Evolutionary conservation across 2,888 invertebrate genomes (phyloP), one percentile per base, ranked within the genome.

Genomic region (Chloroclysta siterata): DNA sequence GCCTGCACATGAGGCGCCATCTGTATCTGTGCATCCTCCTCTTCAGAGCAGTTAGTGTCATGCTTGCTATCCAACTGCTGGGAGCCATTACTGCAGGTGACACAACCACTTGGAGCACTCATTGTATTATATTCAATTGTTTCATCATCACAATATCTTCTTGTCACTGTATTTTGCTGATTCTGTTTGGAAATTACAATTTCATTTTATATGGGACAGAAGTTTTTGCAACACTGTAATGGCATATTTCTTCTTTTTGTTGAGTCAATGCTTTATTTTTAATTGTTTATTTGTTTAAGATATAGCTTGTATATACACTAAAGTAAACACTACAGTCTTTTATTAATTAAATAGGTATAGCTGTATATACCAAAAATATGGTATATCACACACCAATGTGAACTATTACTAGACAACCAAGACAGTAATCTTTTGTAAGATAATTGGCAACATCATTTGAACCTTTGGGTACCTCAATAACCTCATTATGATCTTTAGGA

Each of bases 1-100:
- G 95, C 95, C 87, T 97, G 97, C 14, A 93, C 90, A 69, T 93
- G 92, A 8, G 93, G 92, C 14, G 93, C 93, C 78, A 93, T 65
- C 63, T 89, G 82, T 60, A 93, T 93, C 72, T 93, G 93, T 39
- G 87, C 90, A 73, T 93, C 93, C 72, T 92, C 93, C 6, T 86
- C 89, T 63, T 93, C 93, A 0, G 91, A 93, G 71, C 87, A 89
- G 46, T 92, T 92, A 7, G 74, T 80, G 58, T 93, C 93, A 76
- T 90, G 87, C 72, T 87, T 90, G 63, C 80, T 75, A 62, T 92
- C 92, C 77, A 85, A 87, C 68, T 89, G 84, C 76, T 92, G 90
- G 33, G 89, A 91, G 64, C 85, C 89, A 77, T 90, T 88, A 70
- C 86, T 87, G 75, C 93, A 92, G 78, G 82, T 89, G 48, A 91